Evolutionary conservation across 2,888 invertebrate species (phyloP), one percentile per base, ranked within the genome.

Genomic region (Mythimna ferrago): DNA sequence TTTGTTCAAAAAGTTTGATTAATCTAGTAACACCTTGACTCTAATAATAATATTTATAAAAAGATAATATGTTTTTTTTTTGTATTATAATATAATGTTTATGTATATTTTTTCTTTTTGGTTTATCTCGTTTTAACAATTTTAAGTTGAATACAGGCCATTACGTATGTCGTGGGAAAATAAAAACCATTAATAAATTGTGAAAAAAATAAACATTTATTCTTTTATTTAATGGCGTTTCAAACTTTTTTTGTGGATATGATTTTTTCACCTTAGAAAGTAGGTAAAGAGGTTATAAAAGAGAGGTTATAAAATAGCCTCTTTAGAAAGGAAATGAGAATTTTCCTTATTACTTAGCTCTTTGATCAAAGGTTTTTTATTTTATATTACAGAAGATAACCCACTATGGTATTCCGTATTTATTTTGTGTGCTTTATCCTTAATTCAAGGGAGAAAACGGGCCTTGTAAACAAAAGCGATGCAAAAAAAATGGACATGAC

Each of bases 401-500:
- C 9, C 32, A 14, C 9, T 14, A 48, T 16, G 2, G 11, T 4
- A 21, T 53, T 26, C 48, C 54, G 2, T 21, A 60, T 38, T 6
- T 19, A 35, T 57, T 53, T 67, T 48, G n/a, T 54, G 1, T 3
- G 21, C 4, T 57, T 10, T 26, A 61, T 41, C 38, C 32, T 41
- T 68, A 26, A 41, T 41, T 67, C 6, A 66, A 48, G 0, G 11
- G 6, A 38, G 32, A 48, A 73, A 11, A 21, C 53, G 4, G 11
- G 44, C 57, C 11, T 61, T 51, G 44, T 35, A 66, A 83, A 64
- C 2, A 16, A 62, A 56, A 64, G 4, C 54, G 65, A 51, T 58
- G 38, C 21, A 65, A 80, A 54, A 61, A 61, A 66, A 57, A 32
- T 44, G 21, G 5, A 58, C 76, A 65, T 81, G 66, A 69, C 57